These are phyloP conservation scores for Picus viridis DNA, from an alignment of 2,797 vertebrate species.

Conservation along the genomic window DNA sequence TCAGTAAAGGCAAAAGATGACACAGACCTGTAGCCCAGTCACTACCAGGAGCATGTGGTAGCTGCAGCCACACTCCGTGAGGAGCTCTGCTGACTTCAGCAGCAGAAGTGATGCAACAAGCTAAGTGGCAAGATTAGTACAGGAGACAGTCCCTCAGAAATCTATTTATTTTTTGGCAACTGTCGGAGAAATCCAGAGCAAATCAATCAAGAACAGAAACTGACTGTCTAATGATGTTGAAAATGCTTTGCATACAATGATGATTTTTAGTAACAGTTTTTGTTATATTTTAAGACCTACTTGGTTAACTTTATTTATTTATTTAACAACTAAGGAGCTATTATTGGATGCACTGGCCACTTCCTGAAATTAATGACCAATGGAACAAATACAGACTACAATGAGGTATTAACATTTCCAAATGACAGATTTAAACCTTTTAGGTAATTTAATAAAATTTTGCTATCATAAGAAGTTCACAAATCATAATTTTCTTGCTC, in stretches of 20 bases:
- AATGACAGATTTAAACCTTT: neutral
- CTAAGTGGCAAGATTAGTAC: neutral
- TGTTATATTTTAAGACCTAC: constrained; percentile 23
- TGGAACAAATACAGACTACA: constrained; percentile 40
- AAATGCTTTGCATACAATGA: constrained; percentile 4
- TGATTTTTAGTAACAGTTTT: neutral
- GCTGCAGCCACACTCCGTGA: rapidly evolving
- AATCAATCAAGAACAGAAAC: constrained; percentile 52
- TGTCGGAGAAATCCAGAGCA: constrained; percentile 35
- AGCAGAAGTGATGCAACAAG: neutral
- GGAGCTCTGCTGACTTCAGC: neutral
- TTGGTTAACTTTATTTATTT: constrained; percentile 46
- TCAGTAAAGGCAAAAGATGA: neutral
- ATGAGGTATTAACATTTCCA: constrained; percentile 28
- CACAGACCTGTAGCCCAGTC: neutral
- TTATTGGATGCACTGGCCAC: neutral
- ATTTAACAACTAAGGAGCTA: constrained; percentile 56
- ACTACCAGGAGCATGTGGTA: neutral
- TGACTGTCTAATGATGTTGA: neutral
- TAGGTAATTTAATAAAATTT: neutral
- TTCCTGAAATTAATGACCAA: constrained; percentile 62
- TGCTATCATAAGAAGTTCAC: neutral
- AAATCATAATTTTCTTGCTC: neutral
- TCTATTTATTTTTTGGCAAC: neutral
- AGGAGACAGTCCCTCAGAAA: neutral